phyloP scores from a whole-genome alignment of 2,113 vertebrate genomes.

The Gorilla gorilla region DNA sequence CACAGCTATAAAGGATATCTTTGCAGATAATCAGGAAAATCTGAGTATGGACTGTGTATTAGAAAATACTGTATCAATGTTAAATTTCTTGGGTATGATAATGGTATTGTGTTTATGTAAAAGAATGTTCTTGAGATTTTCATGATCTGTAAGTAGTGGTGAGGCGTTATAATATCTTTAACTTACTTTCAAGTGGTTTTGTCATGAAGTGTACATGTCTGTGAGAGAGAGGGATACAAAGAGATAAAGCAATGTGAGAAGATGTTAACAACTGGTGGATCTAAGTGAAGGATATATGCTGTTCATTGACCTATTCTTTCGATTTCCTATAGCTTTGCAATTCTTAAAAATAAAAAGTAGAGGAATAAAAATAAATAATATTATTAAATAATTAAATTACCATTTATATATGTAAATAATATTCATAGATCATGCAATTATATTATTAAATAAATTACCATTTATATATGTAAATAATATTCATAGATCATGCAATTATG shows the following conservation, averaged over 20 bases:
- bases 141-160: neutral
- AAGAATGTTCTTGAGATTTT: neutral
- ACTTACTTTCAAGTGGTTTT: neutral
- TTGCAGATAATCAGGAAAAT: neutral
- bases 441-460: neutral
- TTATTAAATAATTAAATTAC: neutral
- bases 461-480: conserved; percentile 27
- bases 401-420: conserved; percentile 20
- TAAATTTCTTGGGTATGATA: conserved; percentile 4
- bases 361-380: neutral
- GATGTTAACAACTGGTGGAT: neutral
- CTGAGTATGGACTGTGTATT: neutral
- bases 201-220: neutral
- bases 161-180: neutral
- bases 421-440: neutral
- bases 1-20: neutral
- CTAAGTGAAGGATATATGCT: neutral
- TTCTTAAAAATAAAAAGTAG: conserved; percentile 28
- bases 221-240: neutral
- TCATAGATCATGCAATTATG: conserved; percentile 1
- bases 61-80: neutral
- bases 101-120: neutral
- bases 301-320: neutral
- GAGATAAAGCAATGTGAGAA: neutral
- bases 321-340: neutral